Conservation (phyloP, 2,888 invertebrate species). For the Baronia brevicornis region DNA sequence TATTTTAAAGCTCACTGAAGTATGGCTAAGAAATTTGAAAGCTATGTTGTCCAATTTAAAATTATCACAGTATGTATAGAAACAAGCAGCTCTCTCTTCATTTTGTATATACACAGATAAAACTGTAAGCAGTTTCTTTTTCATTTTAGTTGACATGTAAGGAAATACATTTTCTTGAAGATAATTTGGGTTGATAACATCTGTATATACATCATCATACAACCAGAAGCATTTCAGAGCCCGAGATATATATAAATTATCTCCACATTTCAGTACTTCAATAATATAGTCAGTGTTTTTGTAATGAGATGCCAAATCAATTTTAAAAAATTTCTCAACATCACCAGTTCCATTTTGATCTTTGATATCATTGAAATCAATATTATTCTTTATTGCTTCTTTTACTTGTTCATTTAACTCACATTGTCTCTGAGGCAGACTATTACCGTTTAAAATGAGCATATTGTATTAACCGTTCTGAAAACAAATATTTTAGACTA, state of each 20-base stretch:
- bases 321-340: constrained; percentile 45
- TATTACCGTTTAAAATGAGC: constrained; percentile 18
- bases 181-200: constrained; percentile 36
- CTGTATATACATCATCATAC: constrained; percentile 31
- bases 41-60: constrained; percentile 28
- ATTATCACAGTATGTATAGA: constrained; percentile 38
- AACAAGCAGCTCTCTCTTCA: constrained; percentile 29
- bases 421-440: constrained; percentile 23
- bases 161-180: constrained; percentile 45
- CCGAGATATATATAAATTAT: constrained; percentile 39
- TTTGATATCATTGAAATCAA: constrained; percentile 16
- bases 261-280: constrained; percentile 42
- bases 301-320: constrained; percentile 46
- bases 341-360: constrained; percentile 32
- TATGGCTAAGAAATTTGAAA: constrained; percentile 37
- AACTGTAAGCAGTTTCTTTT: constrained; percentile 34
- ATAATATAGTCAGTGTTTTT: constrained; percentile 40
- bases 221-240: constrained; percentile 46
- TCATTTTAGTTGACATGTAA: constrained; percentile 48
- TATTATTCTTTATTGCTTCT: constrained; percentile 15
- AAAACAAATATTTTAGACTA: too few species aligned
- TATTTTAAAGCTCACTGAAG: constrained; percentile 38
- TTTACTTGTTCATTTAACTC: constrained; percentile 20
- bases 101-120: constrained; percentile 32
- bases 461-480: too few species aligned